phyloP scores from a whole-genome alignment of 2,888 invertebrate species.

The Serripes groenlandicus region DNA sequence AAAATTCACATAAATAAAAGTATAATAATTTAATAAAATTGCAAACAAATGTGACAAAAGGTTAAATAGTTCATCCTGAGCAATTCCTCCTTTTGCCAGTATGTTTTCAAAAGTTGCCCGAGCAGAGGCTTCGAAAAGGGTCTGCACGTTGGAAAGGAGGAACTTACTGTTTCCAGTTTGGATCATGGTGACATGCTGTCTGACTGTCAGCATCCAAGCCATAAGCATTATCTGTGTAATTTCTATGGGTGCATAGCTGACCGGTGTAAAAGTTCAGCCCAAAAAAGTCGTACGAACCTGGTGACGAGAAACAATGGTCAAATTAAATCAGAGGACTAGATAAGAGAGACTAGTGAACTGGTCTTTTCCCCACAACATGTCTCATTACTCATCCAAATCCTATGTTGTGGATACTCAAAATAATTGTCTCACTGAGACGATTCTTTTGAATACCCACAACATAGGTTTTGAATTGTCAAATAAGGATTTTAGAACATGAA shows the following conservation, averaged over 20 bases:
- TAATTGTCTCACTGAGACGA: too few relatives aligned
- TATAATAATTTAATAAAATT: background rate
- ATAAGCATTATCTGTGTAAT: background rate
- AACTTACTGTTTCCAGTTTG: conserved; percentile 35
- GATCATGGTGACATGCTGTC: conserved; percentile 14
- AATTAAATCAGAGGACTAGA: too few relatives aligned
- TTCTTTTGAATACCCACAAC: too few relatives aligned
- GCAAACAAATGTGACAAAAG: background rate
- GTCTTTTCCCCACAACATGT: too few relatives aligned
- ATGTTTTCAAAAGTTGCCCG: too few relatives aligned
- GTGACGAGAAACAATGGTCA: background rate
- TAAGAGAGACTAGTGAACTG: background rate
- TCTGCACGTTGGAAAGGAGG: background rate
- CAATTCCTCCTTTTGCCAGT: too few relatives aligned
- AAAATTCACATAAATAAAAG: background rate
- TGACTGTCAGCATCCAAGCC: conserved; percentile 13
- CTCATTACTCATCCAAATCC: too few relatives aligned
- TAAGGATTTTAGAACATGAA: too few relatives aligned
- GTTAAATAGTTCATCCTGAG: background rate
- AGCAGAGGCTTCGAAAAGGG: too few relatives aligned
- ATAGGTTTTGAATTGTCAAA: too few relatives aligned
- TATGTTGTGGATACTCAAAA: too few relatives aligned
- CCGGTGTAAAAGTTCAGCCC: conserved; percentile 41
- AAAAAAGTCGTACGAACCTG: conserved; percentile 56
- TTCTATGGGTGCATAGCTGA: conserved; percentile 16